A percentile compares a stretch with the other conserved stretches of the same genome.
These are phyloP conservation scores for Zosterops japonicus DNA, from an alignment of 2,113 vertebrate species.

Conservation along the genomic window DNA sequence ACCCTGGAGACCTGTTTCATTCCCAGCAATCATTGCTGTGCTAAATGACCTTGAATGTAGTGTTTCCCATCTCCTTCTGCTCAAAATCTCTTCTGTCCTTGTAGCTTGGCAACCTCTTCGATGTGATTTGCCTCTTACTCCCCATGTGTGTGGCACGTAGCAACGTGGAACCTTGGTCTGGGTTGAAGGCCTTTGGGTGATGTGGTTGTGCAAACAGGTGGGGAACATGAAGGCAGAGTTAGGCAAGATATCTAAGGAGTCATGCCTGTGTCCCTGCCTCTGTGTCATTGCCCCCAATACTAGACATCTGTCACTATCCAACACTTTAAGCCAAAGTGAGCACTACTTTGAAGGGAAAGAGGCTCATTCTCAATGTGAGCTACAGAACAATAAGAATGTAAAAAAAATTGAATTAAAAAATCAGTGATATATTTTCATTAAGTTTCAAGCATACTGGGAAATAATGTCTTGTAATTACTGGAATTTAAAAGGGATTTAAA, in stretches of 20 bases:
- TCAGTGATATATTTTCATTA: constrained; percentile 13
- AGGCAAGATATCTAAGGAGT: not conserved
- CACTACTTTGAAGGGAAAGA: not conserved
- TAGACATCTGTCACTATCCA: not conserved
- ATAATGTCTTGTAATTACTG: constrained; percentile 10
- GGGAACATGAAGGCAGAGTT: not conserved
- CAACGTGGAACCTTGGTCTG: not conserved
- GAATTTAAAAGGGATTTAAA: constrained; percentile 13
- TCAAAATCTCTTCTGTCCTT: not conserved
- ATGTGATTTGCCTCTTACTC: not conserved
- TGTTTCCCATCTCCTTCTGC: not conserved
- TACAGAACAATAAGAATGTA: not conserved
- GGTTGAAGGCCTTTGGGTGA: not conserved
- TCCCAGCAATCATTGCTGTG: not conserved
- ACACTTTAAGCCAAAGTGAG: not conserved
- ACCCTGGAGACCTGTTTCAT: not conserved
- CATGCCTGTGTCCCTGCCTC: not conserved
- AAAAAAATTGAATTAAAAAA: constrained; percentile 22
- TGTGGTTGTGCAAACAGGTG: not conserved
- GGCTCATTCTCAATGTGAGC: not conserved
- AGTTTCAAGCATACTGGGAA: not conserved
- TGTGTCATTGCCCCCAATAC: not conserved
- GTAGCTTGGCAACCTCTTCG: not conserved
- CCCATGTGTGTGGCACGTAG: not conserved
- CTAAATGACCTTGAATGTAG: not conserved